Evolutionary conservation across 2,797 vertebrate species (phyloP), one percentile per base, ranked within the genome.

Genomic region (Gallinago stenura): DNA sequence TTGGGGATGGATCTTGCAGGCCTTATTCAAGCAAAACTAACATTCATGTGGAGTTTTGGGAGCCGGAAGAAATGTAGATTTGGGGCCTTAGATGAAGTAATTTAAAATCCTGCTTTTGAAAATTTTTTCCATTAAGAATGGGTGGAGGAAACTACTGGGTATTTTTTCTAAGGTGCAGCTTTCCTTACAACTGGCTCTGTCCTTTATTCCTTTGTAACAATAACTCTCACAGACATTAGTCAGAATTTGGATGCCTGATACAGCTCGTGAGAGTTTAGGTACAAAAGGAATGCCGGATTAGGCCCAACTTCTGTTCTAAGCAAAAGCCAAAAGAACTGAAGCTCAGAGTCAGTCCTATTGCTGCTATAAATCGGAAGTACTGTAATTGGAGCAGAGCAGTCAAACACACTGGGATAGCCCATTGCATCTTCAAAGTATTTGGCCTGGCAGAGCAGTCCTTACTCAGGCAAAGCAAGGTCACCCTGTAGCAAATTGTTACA

Each of bases 401-500:
- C 58, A 71, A 62, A 85, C 61, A 72, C 45, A 26, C 51, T 58
- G 88, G 71, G 31, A 39, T 60, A 71, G 51, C 65, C 75, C 48
- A 71, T 94, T 61, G 31, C 54, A 45, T 89, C 70, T 58, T 89
- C 56, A 5, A n/a, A 56, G 50, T 68, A 57, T 65, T 95, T 79
- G 69, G 76, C 68, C 60, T 73, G 90, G 71, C 83, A 83, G 69
- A 81, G 68, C 56, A 73, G 60, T 88, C 76, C 68, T 89, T 95
- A 66, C 83, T 91, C 72, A 84, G 83, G 91, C 94, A 94, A 68
- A 90, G 72, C 64, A 89, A 61, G 43, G 80, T 93, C 83, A 79
- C 28, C n/a, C 61, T 79, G 51, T 89, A 82, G 81, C 61, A 83
- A 73, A 15, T 43, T 73, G 64, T 77, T 89, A 68, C 7, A 86